Conservation (phyloP, 2,113 vertebrate genomes). For the Bufo bufo region DNA sequence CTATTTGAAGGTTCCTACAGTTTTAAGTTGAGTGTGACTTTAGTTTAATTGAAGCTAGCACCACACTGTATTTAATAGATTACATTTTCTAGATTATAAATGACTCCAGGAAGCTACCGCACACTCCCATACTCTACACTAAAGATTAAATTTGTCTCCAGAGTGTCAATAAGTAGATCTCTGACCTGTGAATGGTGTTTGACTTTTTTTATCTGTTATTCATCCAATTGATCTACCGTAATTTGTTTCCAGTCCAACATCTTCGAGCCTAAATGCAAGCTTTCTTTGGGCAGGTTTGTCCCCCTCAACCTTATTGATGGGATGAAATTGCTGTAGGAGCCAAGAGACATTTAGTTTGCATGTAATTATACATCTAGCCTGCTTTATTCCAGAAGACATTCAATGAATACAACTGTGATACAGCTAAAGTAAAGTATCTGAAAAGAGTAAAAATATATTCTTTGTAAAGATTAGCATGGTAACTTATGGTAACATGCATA, state of each 20-base stretch:
- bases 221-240: slow-evolving; percentile 6
- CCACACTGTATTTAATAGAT: background rate
- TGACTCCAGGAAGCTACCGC: background rate
- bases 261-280: slow-evolving; percentile 1
- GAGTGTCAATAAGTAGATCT: background rate
- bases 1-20: background rate
- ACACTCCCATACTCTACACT: background rate
- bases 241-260: slow-evolving; percentile 8
- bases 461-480: background rate
- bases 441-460: background rate
- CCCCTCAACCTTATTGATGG: slow-evolving; percentile 40
- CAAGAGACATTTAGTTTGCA: slow-evolving; percentile 13
- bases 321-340: slow-evolving; percentile 20
- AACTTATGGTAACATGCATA: too few species aligned
- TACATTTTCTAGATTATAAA: background rate
- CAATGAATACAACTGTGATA: background rate
- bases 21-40: background rate
- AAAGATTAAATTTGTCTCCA: background rate
- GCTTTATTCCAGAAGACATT: background rate
- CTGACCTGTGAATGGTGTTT: slow-evolving; percentile 27
- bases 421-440: background rate
- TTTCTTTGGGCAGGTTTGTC: slow-evolving; percentile 28
- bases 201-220: slow-evolving; percentile 16
- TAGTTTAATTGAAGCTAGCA: background rate
- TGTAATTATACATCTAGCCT: slow-evolving; percentile 23